These are phyloP conservation scores for Antheraea assamensis DNA, from an alignment of 2,888 invertebrate genomes.

Conservation along the genomic window DNA sequence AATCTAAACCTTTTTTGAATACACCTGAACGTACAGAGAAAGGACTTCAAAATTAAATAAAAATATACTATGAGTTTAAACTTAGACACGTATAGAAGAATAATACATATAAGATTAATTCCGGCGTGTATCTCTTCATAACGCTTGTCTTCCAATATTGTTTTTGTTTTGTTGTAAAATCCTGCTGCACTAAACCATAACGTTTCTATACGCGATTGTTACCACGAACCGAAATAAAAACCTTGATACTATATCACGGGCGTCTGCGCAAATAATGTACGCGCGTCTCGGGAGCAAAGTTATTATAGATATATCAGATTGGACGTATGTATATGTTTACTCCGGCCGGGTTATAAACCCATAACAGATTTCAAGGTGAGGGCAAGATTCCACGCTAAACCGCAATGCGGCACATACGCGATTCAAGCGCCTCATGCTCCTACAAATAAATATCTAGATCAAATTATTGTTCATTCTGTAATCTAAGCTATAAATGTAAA, in stretches of 20 bases:
- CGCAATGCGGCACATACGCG: slow-evolving; percentile 2
- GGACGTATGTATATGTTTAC: neutral
- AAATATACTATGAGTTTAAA: too few relatives aligned
- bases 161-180: too few relatives aligned
- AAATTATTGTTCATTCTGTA: too few relatives aligned
- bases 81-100: too few relatives aligned
- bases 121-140: too few relatives aligned
- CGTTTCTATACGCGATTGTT: neutral
- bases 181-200: too few relatives aligned
- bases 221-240: neutral
- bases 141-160: too few relatives aligned
- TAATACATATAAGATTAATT: too few relatives aligned
- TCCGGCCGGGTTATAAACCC: neutral
- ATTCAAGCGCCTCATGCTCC: neutral
- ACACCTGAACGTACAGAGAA: too few relatives aligned
- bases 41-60: too few relatives aligned
- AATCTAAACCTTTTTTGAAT: too few relatives aligned
- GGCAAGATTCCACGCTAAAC: slow-evolving; percentile 11
- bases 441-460: neutral
- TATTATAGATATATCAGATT: slow-evolving; percentile 4
- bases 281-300: slow-evolving; percentile 9
- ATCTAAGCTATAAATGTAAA: too few relatives aligned
- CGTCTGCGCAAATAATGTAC: neutral
- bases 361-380: slow-evolving; percentile 16
- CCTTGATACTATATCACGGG: neutral